phyloP scores from a whole-genome alignment of 2,797 vertebrate genomes.

The Lacerta bilineata region DNA sequence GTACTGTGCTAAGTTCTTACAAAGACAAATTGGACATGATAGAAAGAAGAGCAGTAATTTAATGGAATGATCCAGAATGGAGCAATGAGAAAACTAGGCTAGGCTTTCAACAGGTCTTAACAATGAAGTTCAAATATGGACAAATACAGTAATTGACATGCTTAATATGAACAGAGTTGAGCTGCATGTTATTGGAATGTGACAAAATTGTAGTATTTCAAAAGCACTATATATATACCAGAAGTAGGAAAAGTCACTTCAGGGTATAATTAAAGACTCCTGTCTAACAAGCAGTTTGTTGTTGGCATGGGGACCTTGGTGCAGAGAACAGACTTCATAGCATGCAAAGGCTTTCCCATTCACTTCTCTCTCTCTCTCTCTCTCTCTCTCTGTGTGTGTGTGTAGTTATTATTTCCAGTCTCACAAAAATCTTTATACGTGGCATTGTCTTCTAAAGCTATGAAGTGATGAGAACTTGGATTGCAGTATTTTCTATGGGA shows the following conservation, averaged over 20 bases:
- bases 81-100: neutral
- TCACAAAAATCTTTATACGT: too few relatives aligned
- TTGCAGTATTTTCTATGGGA: neutral
- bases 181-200: neutral
- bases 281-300: neutral
- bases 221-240: too few relatives aligned
- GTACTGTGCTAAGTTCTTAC: neutral
- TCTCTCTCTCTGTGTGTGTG: too few relatives aligned
- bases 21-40: neutral
- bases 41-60: neutral
- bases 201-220: neutral
- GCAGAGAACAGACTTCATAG: neutral
- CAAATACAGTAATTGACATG: neutral
- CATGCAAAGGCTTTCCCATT: neutral
- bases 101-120: neutral
- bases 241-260: neutral
- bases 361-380: neutral
- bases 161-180: neutral
- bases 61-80: neutral
- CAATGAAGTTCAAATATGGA: neutral
- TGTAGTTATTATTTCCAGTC: too few relatives aligned
- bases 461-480: neutral
- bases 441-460: neutral
- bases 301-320: neutral
- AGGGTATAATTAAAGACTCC: neutral